Evolutionary conservation across 2,888 invertebrate species (phyloP).

Genomic region (Podabrus alpinus): DNA sequence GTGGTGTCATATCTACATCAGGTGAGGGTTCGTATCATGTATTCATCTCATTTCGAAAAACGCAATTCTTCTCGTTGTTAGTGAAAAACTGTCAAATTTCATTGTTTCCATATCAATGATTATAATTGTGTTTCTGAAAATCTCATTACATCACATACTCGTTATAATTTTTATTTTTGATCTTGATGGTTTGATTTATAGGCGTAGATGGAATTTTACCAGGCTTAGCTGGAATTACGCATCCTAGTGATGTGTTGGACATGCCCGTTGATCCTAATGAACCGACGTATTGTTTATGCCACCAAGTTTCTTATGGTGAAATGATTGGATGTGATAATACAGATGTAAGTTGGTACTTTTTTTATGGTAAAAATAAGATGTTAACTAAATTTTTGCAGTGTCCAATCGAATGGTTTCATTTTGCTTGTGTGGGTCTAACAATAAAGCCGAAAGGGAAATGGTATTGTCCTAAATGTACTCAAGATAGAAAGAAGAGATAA

Average conservation of each 20-base stretch:
- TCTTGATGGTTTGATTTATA: conserved; percentile 33
- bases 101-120: not conserved
- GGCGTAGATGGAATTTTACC: conserved; percentile 55
- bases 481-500: conserved; percentile 80
- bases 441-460: conserved; percentile 94
- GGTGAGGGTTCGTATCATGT: conserved; percentile 55
- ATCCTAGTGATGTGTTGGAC: conserved; percentile 87
- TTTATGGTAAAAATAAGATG: not conserved
- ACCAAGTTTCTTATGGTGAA: conserved; percentile 95
- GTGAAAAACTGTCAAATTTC: not conserved
- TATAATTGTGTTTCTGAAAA: not conserved
- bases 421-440: conserved; percentile 88
- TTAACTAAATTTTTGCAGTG: conserved; percentile 58
- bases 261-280: conserved; percentile 97
- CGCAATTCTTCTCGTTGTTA: not conserved
- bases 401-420: conserved; percentile 96
- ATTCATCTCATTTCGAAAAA: conserved; percentile 16
- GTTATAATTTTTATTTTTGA: not conserved
- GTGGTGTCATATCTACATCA: conserved; percentile 51
- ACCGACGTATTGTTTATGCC: conserved; percentile 97
- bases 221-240: conserved; percentile 67
- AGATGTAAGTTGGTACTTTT: conserved; percentile 63
- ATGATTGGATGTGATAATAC: conserved; percentile 97
- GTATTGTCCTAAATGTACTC: conserved; percentile 92
- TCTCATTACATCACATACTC: not conserved